These are phyloP conservation scores for Odobenus rosmarus DNA, from an alignment of 2,113 vertebrate species.

Conservation along the genomic window DNA sequence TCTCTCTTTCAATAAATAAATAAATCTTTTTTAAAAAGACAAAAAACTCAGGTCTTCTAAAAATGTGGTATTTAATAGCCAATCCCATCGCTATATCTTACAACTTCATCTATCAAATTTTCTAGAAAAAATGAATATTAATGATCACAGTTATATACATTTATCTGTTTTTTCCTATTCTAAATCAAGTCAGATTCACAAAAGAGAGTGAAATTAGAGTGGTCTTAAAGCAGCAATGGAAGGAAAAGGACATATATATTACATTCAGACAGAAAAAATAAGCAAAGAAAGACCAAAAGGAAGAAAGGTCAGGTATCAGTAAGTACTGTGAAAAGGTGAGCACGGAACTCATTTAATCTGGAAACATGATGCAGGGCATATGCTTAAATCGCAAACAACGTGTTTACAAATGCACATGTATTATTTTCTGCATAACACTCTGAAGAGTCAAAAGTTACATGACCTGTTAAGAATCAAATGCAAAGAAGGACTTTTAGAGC, in stretches of 20 bases:
- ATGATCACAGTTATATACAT: constrained; percentile 2
- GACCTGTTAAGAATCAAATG: constrained; percentile 8
- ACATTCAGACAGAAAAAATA: not conserved
- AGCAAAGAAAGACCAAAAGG: not conserved
- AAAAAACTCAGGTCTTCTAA: constrained; percentile 4
- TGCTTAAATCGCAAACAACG: not conserved
- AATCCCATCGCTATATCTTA: not conserved
- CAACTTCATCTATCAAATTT: not conserved
- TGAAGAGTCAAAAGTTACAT: not conserved
- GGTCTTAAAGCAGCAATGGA: not conserved
- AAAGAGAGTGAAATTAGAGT: not conserved
- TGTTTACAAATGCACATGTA: not conserved
- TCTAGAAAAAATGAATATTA: not conserved
- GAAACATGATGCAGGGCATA: not conserved
- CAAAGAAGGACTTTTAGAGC: not conserved
- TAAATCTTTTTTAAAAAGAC: not conserved
- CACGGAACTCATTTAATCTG: constrained; percentile 4
- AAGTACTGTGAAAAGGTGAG: not conserved
- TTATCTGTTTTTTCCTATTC: not conserved
- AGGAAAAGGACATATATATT: not conserved
- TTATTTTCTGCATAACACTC: not conserved
- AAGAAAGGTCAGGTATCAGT: not conserved
- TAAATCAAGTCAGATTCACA: not conserved
- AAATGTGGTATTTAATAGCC: not conserved
- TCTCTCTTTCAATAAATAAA: not conserved